Base-by-base conservation (phyloP, 92 coral and sea anemone genomes). In the Porites lobata region DNA sequence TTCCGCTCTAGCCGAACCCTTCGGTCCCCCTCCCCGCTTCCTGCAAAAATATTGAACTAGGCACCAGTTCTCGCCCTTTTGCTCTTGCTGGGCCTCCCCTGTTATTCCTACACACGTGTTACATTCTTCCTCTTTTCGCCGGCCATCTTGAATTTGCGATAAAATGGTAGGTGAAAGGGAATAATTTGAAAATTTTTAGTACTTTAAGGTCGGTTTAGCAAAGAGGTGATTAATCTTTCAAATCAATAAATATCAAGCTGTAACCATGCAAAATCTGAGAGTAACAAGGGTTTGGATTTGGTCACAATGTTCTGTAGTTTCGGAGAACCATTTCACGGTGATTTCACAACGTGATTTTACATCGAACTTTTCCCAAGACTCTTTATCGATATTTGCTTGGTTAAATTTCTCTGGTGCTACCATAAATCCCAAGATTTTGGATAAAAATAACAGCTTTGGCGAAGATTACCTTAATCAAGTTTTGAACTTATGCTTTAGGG, bases 101-200 rank as follows among this genome's bases (percentile, higher is more conserved):
- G 53, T 20, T 52, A 78, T 20, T 81, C 26, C 24, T 71, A 66
- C 90, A 87, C 96, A 93, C 96, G 96, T 93, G 96, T 85, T 83
- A 81, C 81, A 62, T 61, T 81, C 88, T 77, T 21, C 26, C 89
- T 90, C 93, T 93, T 85, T 90, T 90, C 87, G 92, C 93, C 96
- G 96, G 96, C 96, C 96, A 93, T 93, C 93, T 93, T 93, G 96
- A 90, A 83, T 88, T 85, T 86, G 32, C 91, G 75, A 58, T 13
- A 81, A 77, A 81, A 93, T 93, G 96, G 96, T 93, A 82, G 43
- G 96, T 93, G 65, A 58, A 22, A 53, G 64, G 19, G 13, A 69
- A 22, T 13, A 29, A 70, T 15, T 50, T 66, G 17, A 47, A 38
- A 9, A 3, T 56, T 69, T 69, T 69, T 29, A 10, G 10, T 20